Conservation (phyloP, 64 coral and sea anemone genomes). For the Actinia equina region DNA sequence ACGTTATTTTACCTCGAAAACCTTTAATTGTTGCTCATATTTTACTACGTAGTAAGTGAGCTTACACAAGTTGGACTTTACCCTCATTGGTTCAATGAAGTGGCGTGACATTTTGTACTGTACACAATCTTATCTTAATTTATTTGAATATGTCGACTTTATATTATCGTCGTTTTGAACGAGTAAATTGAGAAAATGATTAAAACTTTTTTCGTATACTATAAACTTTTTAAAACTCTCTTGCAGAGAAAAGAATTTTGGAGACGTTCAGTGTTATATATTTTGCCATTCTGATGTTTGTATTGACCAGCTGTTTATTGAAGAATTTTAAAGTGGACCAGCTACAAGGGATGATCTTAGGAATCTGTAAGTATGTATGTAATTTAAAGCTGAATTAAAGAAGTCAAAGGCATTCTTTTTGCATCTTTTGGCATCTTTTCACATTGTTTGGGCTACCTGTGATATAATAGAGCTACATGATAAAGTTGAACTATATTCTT, state of each 20-base stretch:
- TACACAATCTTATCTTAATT: no score
- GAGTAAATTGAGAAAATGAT: no score
- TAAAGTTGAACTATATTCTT: no score
- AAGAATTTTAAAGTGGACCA: constrained; percentile 59
- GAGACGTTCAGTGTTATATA: constrained; percentile 80
- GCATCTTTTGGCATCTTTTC: no score
- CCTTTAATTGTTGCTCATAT: background rate
- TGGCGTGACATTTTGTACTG: background rate
- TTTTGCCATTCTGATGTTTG: constrained; percentile 60
- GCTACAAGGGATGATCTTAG: constrained; percentile 38
- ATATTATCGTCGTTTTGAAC: no score
- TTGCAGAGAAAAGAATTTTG: constrained; percentile 78
- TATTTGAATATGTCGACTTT: no score
- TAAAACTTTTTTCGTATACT: background rate
- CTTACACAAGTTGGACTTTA: background rate
- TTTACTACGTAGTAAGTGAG: no score
- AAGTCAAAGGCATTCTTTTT: no score
- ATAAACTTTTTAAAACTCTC: background rate
- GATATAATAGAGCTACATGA: no score
- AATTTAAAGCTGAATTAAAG: no score
- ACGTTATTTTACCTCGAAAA: background rate
- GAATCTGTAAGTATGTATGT: constrained; percentile 48
- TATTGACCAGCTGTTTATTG: constrained; percentile 59
- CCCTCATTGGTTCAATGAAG: background rate
- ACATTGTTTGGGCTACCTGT: no score